These are phyloP conservation scores for Pachyseris speciosa DNA, from an alignment of 64 coral and sea anemone species.

Conservation along the genomic window DNA sequence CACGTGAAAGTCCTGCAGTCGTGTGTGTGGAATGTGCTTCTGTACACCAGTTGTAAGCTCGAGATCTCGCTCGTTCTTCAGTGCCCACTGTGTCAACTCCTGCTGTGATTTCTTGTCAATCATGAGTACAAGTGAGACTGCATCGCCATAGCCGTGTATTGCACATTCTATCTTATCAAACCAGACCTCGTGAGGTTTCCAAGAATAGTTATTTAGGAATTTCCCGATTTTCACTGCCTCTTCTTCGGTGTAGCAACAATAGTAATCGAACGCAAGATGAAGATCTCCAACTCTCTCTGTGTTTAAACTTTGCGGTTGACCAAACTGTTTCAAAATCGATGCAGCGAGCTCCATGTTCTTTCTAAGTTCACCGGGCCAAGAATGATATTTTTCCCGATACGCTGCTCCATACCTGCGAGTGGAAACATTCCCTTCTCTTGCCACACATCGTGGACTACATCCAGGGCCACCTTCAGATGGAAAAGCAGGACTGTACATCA, in stretches of 20 bases:
- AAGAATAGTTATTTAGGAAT: conserved; percentile 33
- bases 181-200: conserved; percentile 38
- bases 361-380: conserved; percentile 15
- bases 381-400: conserved; percentile 6
- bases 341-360: conserved; percentile 69
- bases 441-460: conserved; percentile 40
- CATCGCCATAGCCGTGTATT: conserved; percentile 17
- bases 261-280: conserved; percentile 70
- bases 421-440: not conserved
- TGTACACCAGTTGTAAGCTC: conserved; percentile 50
- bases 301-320: conserved; percentile 29
- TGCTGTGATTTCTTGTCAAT: conserved; percentile 45
- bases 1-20: conserved; percentile 74
- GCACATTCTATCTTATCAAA: conserved; percentile 73
- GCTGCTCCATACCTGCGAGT: not conserved
- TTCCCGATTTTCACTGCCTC: conserved; percentile 60
- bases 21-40: conserved; percentile 54
- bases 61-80: conserved; percentile 49
- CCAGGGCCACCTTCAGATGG: conserved; percentile 61
- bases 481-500: conserved; percentile 46
- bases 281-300: conserved; percentile 42
- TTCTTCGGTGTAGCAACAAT: conserved; percentile 64
- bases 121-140: conserved; percentile 68
- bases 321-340: conserved; percentile 67
- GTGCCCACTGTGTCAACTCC: conserved; percentile 20